Evolutionary conservation across 92 coral and sea anemone genomes (phyloP).

Genomic region (Phymanthus crucifer): DNA sequence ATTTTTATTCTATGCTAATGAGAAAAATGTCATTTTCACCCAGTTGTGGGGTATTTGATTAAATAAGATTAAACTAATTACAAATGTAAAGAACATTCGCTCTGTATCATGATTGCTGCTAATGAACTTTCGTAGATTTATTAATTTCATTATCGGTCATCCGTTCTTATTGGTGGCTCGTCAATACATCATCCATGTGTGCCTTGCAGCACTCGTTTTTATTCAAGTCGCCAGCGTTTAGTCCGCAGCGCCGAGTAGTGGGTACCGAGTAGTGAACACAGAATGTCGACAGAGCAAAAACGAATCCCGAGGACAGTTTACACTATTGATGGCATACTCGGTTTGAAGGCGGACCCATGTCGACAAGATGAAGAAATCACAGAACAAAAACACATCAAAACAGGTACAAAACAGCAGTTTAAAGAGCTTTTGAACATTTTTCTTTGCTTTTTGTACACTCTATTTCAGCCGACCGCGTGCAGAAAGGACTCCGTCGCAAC

Average conservation of each 20-base stretch:
- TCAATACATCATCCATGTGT: slow-evolving; percentile 69
- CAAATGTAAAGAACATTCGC: slow-evolving; percentile 82
- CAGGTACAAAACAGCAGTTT: slow-evolving; percentile 25
- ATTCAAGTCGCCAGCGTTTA: slow-evolving; percentile 22
- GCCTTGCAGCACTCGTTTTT: slow-evolving; percentile 32
- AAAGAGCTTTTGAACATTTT: background rate
- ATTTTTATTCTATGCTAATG: slow-evolving; percentile 42
- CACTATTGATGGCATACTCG: slow-evolving; percentile 77
- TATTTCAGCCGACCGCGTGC: no score
- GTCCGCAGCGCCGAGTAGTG: no score
- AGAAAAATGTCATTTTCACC: slow-evolving; percentile 69
- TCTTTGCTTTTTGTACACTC: background rate
- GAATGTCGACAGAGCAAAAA: background rate
- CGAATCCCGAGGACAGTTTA: slow-evolving; percentile 49
- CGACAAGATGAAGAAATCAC: slow-evolving; percentile 31
- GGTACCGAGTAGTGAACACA: background rate
- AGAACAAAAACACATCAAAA: slow-evolving; percentile 6
- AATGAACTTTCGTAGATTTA: slow-evolving; percentile 90
- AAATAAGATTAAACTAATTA: slow-evolving; percentile 90
- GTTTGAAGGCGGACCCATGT: slow-evolving; percentile 51
- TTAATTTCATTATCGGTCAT: slow-evolving; percentile 88
- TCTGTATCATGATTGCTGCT: slow-evolving; percentile 77
- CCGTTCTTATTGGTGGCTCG: slow-evolving; percentile 55
- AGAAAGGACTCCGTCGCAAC: background rate
- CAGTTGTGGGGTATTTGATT: slow-evolving; percentile 91